Base-by-base conservation (phyloP, 2,797 vertebrate species). In the Cacajao melanocephalus region DNA sequence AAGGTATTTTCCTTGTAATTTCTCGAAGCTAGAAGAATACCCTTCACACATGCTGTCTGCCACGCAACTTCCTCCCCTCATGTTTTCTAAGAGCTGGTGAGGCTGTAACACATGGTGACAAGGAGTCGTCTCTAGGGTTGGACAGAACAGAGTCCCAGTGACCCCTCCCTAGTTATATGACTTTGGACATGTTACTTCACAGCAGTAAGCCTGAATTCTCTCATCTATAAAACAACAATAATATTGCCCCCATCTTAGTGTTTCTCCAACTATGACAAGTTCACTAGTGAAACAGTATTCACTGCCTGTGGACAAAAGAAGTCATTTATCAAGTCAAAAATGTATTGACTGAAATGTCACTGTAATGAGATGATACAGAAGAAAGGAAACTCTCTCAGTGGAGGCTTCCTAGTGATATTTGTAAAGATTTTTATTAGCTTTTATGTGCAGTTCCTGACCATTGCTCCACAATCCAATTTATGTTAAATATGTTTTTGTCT, bases 321-420 rank as follows among this genome's bases (percentile, higher is more conserved):
- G 22, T 50, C 95, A 93, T 90, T 90, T 41, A 88, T 94, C 90
- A 90, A 88, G 55, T 83, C n/a, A 94, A 92, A 92, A 92, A 76
- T 50, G 57, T 58, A 90, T 97, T 83, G 64, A 95, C 48, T 81
- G 81, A 92, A 90, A 93, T 85, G 82, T 94, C 96, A 88, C 64
- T 88, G 44, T 88, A 93, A 84, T 26, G 10, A 90, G 28, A 84
- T 92, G 85, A 58, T 87, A 84, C 8, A 95, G 17, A 7, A 55
- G 67, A 96, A 92, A 44, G 48, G 17, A 80, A 48, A 84, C 14
- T 79, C 22, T 39, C 44, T 67, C 73, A 50, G 17, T 92, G 41
- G 5, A 96, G 79, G 48, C 73, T 89, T 67, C 58, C 80, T 33
- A 39, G 46, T 80, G 88, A 83, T 83, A 82, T 88, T 86, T 82